Conservation (phyloP, 2,888 invertebrate genomes). For the Fabriciana adippe region DNA sequence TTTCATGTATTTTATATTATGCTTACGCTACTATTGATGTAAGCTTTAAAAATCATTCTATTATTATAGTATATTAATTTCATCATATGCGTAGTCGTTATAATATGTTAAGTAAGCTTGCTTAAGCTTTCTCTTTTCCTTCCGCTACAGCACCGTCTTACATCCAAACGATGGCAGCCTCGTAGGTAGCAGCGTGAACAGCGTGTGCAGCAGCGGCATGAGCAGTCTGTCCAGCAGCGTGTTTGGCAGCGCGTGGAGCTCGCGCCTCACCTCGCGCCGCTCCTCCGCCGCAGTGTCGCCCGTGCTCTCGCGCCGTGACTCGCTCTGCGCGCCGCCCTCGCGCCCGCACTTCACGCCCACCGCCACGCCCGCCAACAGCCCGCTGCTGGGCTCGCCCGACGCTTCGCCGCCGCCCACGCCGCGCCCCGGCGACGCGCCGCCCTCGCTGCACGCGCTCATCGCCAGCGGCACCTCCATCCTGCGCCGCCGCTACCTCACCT, state of each 20-base stretch:
- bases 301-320: slow-evolving; percentile 88
- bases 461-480: slow-evolving; percentile 76
- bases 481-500: slow-evolving; percentile 79
- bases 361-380: slow-evolving; percentile 94
- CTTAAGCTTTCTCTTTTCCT: slow-evolving; percentile 37
- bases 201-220: slow-evolving; percentile 82
- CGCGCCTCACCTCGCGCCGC: slow-evolving; percentile 83
- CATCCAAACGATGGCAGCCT: slow-evolving; percentile 93
- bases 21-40: slow-evolving; percentile 23
- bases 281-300: slow-evolving; percentile 78
- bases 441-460: slow-evolving; percentile 78
- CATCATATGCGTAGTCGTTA: slow-evolving; percentile 27
- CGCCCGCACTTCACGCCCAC: slow-evolving; percentile 89
- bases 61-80: slow-evolving; percentile 9
- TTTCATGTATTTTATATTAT: slow-evolving; percentile 6
- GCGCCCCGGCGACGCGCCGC: slow-evolving; percentile 85
- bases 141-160: slow-evolving; percentile 86
- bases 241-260: slow-evolving; percentile 83
- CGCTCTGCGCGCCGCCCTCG: slow-evolving; percentile 87
- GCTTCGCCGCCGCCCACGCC: slow-evolving; percentile 79
- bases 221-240: slow-evolving; percentile 77
- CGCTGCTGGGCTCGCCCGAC: slow-evolving; percentile 84
- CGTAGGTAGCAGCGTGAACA: slow-evolving; percentile 85
- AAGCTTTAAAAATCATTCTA: slow-evolving; percentile 18
- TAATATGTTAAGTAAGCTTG: slow-evolving; percentile 23